Evolutionary conservation across 2,113 vertebrate genomes (phyloP), one percentile per base, ranked within the genome.

Genomic region (Galeopterus variegatus): DNA sequence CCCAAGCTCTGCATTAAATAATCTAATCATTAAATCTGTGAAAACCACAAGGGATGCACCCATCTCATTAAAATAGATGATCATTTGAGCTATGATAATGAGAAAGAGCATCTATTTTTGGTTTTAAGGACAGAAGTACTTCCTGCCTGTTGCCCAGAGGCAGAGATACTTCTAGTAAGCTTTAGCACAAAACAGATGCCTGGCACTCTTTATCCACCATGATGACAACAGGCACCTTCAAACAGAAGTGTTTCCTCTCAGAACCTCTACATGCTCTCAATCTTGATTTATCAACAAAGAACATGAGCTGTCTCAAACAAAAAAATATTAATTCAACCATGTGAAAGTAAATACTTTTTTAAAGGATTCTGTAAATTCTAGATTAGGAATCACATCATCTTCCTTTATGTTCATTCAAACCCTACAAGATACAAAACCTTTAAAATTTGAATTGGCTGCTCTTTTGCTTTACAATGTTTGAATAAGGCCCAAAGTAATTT

Each of bases 31-130:
- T 91, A 86, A 79, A 95, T 89, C 94, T 93, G 85, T 84, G 79
- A 93, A 94, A 94, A 89, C 62, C 93, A 93, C 82, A 88, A 97
- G 73, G 95, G 95, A 96, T 84, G 58, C 2, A 2, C 12, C 91
- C 79, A 88, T 79, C 96, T 97, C 97, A 94, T 97, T 96, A 94
- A 96, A 96, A 96, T 82, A 85, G 86, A 91, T 85, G 79, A 88
- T 91, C 94, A 58, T 89, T 52, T 76, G 69, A 89, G 75, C 69
- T 83, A 67, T 15, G 79, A 79, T 94, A 94, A 97, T 92, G 95
- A 98, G 93, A 64, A 91, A 85, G 80, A 88, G 45, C 79, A 94
- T 67, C 96, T 97, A 93, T 96, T 97, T 92, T 94, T 65, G 94
- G 91, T 45, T 83, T 88, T 93, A 85, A 93, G 94, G 88, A 77